Conservation (phyloP, 2,888 invertebrate species). For the Arenicola marina region DNA sequence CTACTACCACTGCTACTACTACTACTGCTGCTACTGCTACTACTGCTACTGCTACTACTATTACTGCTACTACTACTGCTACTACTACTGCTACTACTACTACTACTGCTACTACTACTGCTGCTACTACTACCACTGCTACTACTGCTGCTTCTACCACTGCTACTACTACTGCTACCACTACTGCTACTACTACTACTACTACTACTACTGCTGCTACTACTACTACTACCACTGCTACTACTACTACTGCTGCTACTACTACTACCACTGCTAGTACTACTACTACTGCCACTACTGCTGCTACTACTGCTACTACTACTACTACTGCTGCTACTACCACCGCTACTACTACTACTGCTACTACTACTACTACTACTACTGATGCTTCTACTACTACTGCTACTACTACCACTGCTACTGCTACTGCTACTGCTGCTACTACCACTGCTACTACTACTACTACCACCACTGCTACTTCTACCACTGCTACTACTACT, state of each 20-base stretch:
- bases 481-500: neutral
- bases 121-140: neutral
- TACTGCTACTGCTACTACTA: neutral
- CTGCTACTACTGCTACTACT: conserved; percentile 1
- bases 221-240: conserved; percentile 4
- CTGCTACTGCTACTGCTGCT: conserved; percentile 4
- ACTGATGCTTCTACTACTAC: too few species aligned
- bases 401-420: conserved; percentile 5
- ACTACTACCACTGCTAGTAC: too few species aligned
- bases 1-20: neutral
- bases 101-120: conserved; percentile 1
- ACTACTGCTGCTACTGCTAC: conserved; percentile 6
- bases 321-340: conserved; percentile 2
- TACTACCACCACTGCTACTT: too few species aligned
- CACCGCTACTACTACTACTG: neutral
- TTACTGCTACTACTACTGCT: neutral
- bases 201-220: conserved; percentile 1
- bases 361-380: neutral
- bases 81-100: neutral
- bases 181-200: conserved; percentile 4
- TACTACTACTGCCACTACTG: neutral
- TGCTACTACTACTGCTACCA: conserved; percentile 5
- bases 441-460: conserved; percentile 1
- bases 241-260: conserved; percentile 6
- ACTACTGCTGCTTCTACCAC: conserved; percentile 2